These are phyloP conservation scores for Dicyrtoma fusca DNA, from an alignment of 2,888 invertebrate species.

Conservation along the genomic window DNA sequence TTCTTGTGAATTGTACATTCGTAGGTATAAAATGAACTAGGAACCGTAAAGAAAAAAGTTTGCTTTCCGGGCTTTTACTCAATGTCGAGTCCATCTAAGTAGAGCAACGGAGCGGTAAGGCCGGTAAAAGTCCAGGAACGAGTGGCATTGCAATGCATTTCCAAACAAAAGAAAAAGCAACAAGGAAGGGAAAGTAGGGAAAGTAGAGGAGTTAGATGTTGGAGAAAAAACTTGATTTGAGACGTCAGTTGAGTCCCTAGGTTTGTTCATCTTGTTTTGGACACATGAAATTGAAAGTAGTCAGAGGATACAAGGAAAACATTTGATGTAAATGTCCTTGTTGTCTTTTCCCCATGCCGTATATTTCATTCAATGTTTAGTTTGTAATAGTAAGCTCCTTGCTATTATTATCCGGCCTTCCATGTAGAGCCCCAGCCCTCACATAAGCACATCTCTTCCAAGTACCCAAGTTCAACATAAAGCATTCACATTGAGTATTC, in stretches of 20 bases:
- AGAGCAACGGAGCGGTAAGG: conserved; percentile 14
- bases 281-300: conserved; percentile 29
- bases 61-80: conserved; percentile 37
- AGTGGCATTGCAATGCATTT: too few relatives aligned
- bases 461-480: too few relatives aligned
- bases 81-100: conserved; percentile 22
- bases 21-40: not conserved
- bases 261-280: conserved; percentile 22
- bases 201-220: not conserved
- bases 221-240: conserved; percentile 15
- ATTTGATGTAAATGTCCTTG: conserved; percentile 8
- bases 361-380: too few relatives aligned
- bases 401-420: too few relatives aligned
- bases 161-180: not conserved
- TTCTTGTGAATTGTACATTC: not conserved
- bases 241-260: conserved; percentile 2
- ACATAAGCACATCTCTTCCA: too few relatives aligned
- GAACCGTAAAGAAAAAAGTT: conserved; percentile 15
- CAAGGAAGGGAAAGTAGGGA: not conserved
- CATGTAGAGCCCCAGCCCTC: too few relatives aligned
- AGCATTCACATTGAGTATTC: too few relatives aligned
- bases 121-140: conserved; percentile 13
- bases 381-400: too few relatives aligned
- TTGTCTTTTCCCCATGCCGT: too few relatives aligned
- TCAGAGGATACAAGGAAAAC: not conserved